phyloP scores from a whole-genome alignment of 2,888 invertebrate genomes.

The Corythucha ciliata region DNA sequence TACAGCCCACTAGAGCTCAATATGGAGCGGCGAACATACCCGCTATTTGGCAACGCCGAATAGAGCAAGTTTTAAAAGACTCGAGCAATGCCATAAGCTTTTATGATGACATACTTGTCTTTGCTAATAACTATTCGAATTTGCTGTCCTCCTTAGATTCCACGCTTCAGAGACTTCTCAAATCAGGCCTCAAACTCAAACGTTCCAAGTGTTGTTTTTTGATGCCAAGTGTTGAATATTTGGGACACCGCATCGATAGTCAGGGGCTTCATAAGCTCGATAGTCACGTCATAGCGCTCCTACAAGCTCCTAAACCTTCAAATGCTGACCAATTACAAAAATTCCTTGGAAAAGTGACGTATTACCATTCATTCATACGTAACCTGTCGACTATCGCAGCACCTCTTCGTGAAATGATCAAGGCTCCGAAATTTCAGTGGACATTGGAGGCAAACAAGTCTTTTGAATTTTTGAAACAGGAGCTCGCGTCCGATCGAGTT shows the following conservation, averaged over 20 bases:
- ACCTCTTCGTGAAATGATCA: slow-evolving; percentile 17
- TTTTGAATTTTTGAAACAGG: slow-evolving; percentile 35
- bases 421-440: slow-evolving; percentile 32
- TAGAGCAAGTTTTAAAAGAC: slow-evolving; percentile 11
- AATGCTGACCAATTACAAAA: slow-evolving; percentile 1
- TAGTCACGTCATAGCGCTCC: slow-evolving; percentile 13
- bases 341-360: slow-evolving; percentile 12
- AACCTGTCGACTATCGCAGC: slow-evolving; percentile 7
- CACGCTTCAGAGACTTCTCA: slow-evolving; percentile 12
- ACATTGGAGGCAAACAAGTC: slow-evolving; percentile 31
- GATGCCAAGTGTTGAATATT: slow-evolving; percentile 8
- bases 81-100: slow-evolving; percentile 7
- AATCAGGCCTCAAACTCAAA: slow-evolving; percentile 11
- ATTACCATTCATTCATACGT: slow-evolving; percentile 6
- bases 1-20: slow-evolving; percentile 17
- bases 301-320: background rate
- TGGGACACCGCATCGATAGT: slow-evolving; percentile 15
- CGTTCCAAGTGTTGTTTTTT: slow-evolving; percentile 18
- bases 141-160: slow-evolving; percentile 10
- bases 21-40: slow-evolving; percentile 30
- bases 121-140: slow-evolving; percentile 2
- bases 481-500: slow-evolving; percentile 25
- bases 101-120: slow-evolving; percentile 19
- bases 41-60: slow-evolving; percentile 30
- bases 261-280: background rate